phyloP scores from a whole-genome alignment of 2,888 invertebrate genomes.

The Andrena bucephala region DNA sequence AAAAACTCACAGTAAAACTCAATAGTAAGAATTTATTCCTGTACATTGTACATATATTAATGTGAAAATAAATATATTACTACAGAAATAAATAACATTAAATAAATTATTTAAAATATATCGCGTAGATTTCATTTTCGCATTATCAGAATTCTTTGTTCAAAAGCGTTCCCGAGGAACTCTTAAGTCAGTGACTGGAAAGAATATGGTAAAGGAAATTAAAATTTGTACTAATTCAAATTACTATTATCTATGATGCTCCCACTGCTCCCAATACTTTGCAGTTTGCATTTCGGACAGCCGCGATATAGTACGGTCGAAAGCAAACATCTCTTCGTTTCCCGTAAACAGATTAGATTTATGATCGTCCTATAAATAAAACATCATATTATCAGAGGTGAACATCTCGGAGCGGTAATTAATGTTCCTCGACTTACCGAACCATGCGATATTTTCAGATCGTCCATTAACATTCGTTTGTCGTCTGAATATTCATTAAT shows the following conservation, averaged over 20 bases:
- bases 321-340: slow-evolving; percentile 99
- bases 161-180: slow-evolving; percentile 14
- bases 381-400: not conserved
- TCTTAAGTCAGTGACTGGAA: slow-evolving; percentile 19
- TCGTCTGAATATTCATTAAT: slow-evolving; percentile 89
- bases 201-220: slow-evolving; percentile 28
- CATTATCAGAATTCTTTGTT: slow-evolving; percentile 24
- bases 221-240: slow-evolving; percentile 50
- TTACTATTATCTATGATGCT: slow-evolving; percentile 80
- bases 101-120: slow-evolving; percentile 14
- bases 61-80: slow-evolving; percentile 27
- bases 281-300: slow-evolving; percentile 98
- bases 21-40: slow-evolving; percentile 25
- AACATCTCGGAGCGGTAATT: slow-evolving; percentile 11
- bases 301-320: slow-evolving; percentile 96
- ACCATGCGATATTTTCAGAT: slow-evolving; percentile 93
- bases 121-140: not conserved
- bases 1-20: not conserved
- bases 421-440: slow-evolving; percentile 86
- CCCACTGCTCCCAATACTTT: slow-evolving; percentile 96
- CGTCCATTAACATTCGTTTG: slow-evolving; percentile 96
- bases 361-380: slow-evolving; percentile 88
- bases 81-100: slow-evolving; percentile 39
- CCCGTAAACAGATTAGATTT: slow-evolving; percentile 97
- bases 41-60: slow-evolving; percentile 9